phyloP scores from a whole-genome alignment of 2,888 invertebrate genomes.

The Aspidiotus rigidus region DNA sequence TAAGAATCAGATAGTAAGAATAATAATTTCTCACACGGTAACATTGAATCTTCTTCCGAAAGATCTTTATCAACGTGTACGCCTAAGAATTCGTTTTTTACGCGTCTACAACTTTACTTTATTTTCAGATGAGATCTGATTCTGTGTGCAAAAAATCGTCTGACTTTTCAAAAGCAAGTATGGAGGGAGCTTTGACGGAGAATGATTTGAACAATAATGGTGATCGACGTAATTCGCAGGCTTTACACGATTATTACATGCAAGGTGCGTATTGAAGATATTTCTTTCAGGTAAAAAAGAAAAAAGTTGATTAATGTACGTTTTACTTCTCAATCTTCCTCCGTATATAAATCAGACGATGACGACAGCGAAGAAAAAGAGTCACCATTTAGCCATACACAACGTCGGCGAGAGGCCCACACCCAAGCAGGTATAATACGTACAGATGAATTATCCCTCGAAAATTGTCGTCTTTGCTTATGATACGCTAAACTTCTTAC shows the following conservation, averaged over 20 bases:
- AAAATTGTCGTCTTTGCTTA: too few relatives aligned
- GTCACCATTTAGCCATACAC: conserved; percentile 75
- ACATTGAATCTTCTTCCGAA: too few relatives aligned
- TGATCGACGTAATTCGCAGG: conserved; percentile 10
- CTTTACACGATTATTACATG: conserved; percentile 18
- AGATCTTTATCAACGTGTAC: too few relatives aligned
- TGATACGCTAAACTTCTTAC: too few relatives aligned
- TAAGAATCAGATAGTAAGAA: too few relatives aligned
- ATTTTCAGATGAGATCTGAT: neutral
- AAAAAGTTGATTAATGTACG: too few relatives aligned
- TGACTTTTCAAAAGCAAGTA: neutral
- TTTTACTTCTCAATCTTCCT: neutral
- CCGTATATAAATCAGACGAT: conserved; percentile 47
- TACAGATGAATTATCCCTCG: too few relatives aligned
- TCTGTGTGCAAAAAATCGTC: neutral
- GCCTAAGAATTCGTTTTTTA: too few relatives aligned
- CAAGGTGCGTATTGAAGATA: conserved; percentile 13
- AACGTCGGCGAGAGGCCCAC: conserved; percentile 86
- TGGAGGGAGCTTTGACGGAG: neutral
- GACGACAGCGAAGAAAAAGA: conserved; percentile 52
- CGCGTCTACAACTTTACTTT: too few relatives aligned
- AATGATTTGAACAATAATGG: neutral
- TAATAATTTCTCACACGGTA: too few relatives aligned
- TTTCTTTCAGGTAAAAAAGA: neutral
- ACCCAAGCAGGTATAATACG: conserved; percentile 59